Base-by-base conservation (phyloP, 2,888 invertebrate genomes). In the Crematogaster levior region DNA sequence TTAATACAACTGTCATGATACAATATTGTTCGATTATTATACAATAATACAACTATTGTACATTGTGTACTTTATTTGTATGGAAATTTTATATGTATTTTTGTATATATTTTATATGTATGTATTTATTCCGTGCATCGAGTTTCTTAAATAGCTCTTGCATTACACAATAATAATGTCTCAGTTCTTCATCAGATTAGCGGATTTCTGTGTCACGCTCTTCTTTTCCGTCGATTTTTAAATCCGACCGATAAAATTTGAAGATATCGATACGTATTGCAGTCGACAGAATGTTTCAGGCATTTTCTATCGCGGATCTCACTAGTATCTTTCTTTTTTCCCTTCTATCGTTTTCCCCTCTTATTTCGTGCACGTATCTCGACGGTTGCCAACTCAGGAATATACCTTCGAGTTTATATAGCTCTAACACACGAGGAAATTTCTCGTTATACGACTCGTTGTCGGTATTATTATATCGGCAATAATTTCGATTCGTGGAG, bases 351-450 rank as follows among this genome's bases (percentile, higher is more conserved):
- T 60, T 43, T 74, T 70, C 75, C 37, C 40, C 53, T 84, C 63
- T 83, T 84, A 83, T 84, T 86, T 86, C 82, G 84, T 53, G 58
- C 86, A 86, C 86, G 86, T 82, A 75, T 75, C 81, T 51, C 63
- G 66, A 56, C 73, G 68, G 72, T 82, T 81, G 75, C 80, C 60
- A 79, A 74, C 68, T 74, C 83, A 72, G 75, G 72, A 84, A 87
- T 84, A 87, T 84, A 82, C 84, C 75, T 86, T 75, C 30, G 34
- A 83, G 48, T 82, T 86, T 83, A 80, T 87, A 83, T 61, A 58
- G 51, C 61, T 63, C 56, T 86, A 86, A 86, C 85, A 83, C 51
- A 56, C 61, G 68, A 68, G 82, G 82, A 84, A 85, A 84, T 86
- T 86, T 60, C 65, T 86, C 86, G 82, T 86, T 85, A 83, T 18